A percentile compares a stretch with the other conserved stretches of the same genome.
phyloP scores from a whole-genome alignment of 2,113 vertebrate genomes.

The Rhinichthys klamathensis region DNA sequence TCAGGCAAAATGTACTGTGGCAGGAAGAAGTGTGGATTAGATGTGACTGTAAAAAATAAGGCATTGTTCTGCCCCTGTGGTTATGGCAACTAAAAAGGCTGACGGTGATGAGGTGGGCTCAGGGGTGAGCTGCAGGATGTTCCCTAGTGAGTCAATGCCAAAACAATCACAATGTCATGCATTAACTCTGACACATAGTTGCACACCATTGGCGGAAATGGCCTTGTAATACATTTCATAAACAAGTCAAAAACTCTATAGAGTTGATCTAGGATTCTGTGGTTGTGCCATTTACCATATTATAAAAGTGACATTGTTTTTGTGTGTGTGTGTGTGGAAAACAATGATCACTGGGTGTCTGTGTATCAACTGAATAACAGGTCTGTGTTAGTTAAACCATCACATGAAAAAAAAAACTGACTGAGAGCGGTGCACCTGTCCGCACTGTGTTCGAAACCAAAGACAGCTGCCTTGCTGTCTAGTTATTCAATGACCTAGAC shows the following conservation, averaged over 20 bases:
- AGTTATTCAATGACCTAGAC: background rate
- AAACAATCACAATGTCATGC: slow-evolving; percentile 65
- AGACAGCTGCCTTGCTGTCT: background rate
- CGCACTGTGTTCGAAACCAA: background rate
- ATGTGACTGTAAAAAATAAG: slow-evolving; percentile 67
- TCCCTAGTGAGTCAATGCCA: slow-evolving; percentile 64
- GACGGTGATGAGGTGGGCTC: slow-evolving; percentile 7
- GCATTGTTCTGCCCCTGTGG: slow-evolving; percentile 52
- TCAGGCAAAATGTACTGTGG: slow-evolving; percentile 68
- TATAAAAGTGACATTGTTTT: background rate
- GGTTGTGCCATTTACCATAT: background rate
- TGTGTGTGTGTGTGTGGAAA: background rate
- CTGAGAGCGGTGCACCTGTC: background rate
- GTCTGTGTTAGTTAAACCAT: background rate
- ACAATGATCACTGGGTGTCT: background rate
- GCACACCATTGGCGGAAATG: slow-evolving; percentile 19
- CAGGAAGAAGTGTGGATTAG: slow-evolving; percentile 59
- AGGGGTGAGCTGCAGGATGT: slow-evolving; percentile 53
- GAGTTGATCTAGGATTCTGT: background rate
- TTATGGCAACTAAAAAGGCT: slow-evolving; percentile 44
- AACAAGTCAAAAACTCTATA: background rate
- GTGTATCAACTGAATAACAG: background rate
- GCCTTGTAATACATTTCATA: slow-evolving; percentile 35
- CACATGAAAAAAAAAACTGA: background rate
- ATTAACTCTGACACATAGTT: slow-evolving; percentile 49